Percentiles rank a stretch among this genome's conserved stretches.
Evolutionary conservation across 2,797 vertebrate genomes (phyloP).

Genomic region (Parambassis ranga): DNA sequence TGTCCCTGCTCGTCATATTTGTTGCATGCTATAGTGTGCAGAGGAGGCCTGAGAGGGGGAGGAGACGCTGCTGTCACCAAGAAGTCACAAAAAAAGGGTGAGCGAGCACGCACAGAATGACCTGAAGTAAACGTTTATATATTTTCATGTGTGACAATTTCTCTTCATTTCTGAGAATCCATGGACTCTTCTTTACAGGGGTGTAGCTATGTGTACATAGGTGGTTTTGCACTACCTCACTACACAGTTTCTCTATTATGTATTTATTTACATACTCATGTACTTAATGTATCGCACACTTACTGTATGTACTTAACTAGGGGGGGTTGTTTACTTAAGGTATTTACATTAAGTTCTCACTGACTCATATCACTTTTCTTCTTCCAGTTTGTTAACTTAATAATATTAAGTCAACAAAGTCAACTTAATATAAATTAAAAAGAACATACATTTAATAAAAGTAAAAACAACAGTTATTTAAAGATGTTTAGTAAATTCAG

Average conservation of each 20-base stretch:
- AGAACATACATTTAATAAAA: too few species aligned
- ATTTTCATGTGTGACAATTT: not conserved
- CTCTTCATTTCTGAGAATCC: not conserved
- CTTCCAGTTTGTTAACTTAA: too few species aligned
- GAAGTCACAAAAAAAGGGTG: not conserved
- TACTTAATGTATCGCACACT: constrained; percentile 2
- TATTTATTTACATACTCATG: constrained; percentile 14
- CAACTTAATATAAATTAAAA: too few species aligned
- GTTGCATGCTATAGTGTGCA: constrained; percentile 46
- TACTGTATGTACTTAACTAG: constrained; percentile 1
- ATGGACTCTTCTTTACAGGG: not conserved
- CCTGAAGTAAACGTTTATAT: constrained; percentile 20
- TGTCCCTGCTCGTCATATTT: constrained; percentile 39
- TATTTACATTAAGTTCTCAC: not conserved
- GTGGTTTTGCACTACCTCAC: not conserved
- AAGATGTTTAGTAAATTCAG: too few species aligned
- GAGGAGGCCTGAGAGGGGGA: constrained; percentile 21
- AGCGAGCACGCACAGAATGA: constrained; percentile 19
- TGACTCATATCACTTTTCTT: too few species aligned
- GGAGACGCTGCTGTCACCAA: constrained; percentile 4
- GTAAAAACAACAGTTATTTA: too few species aligned
- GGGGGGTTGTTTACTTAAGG: not conserved
- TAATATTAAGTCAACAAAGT: too few species aligned
- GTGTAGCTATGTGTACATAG: not conserved
- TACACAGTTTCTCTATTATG: constrained; percentile 5